phyloP scores from a whole-genome alignment of 1,140 invertebrate genomes.

The Bacillus rossius region DNA sequence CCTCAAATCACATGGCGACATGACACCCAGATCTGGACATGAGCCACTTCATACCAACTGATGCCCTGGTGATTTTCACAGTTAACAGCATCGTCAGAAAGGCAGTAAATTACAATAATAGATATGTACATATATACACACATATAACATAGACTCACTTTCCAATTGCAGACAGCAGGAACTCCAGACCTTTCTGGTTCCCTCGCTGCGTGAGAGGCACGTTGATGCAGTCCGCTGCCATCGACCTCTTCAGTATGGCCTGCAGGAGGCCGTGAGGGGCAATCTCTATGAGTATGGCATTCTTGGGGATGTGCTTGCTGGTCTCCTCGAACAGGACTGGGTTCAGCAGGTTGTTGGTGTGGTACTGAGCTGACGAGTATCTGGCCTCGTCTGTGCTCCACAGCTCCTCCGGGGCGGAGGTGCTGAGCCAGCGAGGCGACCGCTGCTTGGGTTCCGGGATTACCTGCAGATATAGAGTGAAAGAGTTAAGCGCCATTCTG shows the following conservation, averaged over 20 bases:
- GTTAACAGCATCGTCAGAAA: too few relatives aligned
- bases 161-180: slow-evolving; percentile 47
- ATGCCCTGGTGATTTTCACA: too few relatives aligned
- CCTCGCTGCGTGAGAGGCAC: slow-evolving; percentile 52
- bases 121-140: too few relatives aligned
- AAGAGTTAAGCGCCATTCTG: neutral
- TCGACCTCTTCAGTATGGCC: slow-evolving; percentile 50
- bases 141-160: too few relatives aligned
- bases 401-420: slow-evolving; percentile 48
- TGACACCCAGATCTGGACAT: too few relatives aligned
- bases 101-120: too few relatives aligned
- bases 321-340: slow-evolving; percentile 86
- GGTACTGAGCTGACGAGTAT: slow-evolving; percentile 42
- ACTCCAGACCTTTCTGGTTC: slow-evolving; percentile 40
- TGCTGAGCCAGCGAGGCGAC: slow-evolving; percentile 50
- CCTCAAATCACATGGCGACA: too few relatives aligned
- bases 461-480: slow-evolving; percentile 35
- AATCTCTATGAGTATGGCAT: slow-evolving; percentile 69
- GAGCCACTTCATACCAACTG: too few relatives aligned
- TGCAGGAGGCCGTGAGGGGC: slow-evolving; percentile 55
- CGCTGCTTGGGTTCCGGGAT: slow-evolving; percentile 47
- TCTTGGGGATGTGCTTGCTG: slow-evolving; percentile 63
- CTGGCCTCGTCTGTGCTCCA: slow-evolving; percentile 44
- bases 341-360: slow-evolving; percentile 38
- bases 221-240: slow-evolving; percentile 44